These are phyloP conservation scores for Galerucella pusilla DNA, from an alignment of 2,888 invertebrate genomes.

Conservation along the genomic window DNA sequence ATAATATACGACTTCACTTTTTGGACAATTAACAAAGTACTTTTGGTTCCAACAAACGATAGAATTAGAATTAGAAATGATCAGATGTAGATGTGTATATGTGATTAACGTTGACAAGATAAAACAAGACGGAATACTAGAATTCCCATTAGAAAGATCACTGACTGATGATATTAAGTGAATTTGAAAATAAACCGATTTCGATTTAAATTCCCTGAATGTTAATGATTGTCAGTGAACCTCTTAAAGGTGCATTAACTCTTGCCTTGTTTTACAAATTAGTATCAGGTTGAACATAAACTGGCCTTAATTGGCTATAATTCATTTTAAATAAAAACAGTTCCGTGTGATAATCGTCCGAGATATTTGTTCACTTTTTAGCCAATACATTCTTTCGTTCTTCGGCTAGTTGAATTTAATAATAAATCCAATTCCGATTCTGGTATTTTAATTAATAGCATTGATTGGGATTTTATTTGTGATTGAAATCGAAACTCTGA, in stretches of 20 bases:
- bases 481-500: not conserved
- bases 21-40: too few species aligned
- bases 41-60: too few species aligned
- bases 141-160: slow-evolving; percentile 9
- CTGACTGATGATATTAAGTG: slow-evolving; percentile 13
- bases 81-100: not conserved
- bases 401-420: slow-evolving; percentile 15
- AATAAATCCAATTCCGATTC: slow-evolving; percentile 14
- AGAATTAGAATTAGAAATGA: too few species aligned
- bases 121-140: slow-evolving; percentile 10
- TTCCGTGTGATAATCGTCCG: slow-evolving; percentile 40
- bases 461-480: slow-evolving; percentile 9
- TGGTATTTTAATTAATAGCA: slow-evolving; percentile 21
- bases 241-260: slow-evolving; percentile 47
- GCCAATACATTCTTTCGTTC: slow-evolving; percentile 20
- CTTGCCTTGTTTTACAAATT: slow-evolving; percentile 46
- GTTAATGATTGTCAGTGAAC: slow-evolving; percentile 43
- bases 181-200: slow-evolving; percentile 36
- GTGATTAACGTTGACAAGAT: slow-evolving; percentile 9
- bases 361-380: slow-evolving; percentile 36
- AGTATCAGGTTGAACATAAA: slow-evolving; percentile 47
- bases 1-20: too few species aligned
- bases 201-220: slow-evolving; percentile 41
- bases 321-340: slow-evolving; percentile 43
- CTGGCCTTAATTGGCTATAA: slow-evolving; percentile 46